Conservation (phyloP, 1,140 invertebrate species). For the Ptiloglossa arizonensis region DNA sequence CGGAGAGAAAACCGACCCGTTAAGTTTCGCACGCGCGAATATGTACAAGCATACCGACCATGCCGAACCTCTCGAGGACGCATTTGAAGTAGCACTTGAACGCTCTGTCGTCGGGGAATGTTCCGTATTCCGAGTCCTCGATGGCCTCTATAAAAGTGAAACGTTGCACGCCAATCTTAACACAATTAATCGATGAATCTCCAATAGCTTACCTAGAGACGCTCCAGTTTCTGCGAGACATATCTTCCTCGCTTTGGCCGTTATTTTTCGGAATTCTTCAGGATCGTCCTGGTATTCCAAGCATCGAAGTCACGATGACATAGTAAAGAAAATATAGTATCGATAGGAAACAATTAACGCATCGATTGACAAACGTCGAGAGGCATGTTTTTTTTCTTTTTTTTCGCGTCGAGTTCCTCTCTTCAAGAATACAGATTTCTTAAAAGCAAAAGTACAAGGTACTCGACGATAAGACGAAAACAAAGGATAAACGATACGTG, state of each 20-base stretch:
- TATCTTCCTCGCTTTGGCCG: constrained; percentile 60
- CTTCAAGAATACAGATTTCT: too few species aligned
- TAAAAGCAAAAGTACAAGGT: too few species aligned
- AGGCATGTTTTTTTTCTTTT: too few species aligned
- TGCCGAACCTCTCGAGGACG: constrained; percentile 66
- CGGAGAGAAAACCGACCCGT: background rate
- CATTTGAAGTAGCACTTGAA: constrained; percentile 79
- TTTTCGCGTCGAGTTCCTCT: too few species aligned
- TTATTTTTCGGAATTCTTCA: constrained; percentile 58
- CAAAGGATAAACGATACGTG: too few species aligned
- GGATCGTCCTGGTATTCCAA: background rate
- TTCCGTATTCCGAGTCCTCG: constrained; percentile 46
- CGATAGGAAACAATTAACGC: too few species aligned
- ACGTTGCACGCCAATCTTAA: background rate
- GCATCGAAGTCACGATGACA: too few species aligned
- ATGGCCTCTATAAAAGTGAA: constrained; percentile 45
- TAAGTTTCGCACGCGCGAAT: background rate
- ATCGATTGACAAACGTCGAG: too few species aligned
- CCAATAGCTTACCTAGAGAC: constrained; percentile 57
- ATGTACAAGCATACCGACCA: constrained; percentile 32
- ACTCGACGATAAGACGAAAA: too few species aligned
- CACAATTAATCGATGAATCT: background rate
- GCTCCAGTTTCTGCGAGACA: constrained; percentile 69
- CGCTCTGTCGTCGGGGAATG: constrained; percentile 55
- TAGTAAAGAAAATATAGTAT: too few species aligned